Base-by-base conservation (phyloP, 2,888 invertebrate species). In the Zele albiditarsus region DNA sequence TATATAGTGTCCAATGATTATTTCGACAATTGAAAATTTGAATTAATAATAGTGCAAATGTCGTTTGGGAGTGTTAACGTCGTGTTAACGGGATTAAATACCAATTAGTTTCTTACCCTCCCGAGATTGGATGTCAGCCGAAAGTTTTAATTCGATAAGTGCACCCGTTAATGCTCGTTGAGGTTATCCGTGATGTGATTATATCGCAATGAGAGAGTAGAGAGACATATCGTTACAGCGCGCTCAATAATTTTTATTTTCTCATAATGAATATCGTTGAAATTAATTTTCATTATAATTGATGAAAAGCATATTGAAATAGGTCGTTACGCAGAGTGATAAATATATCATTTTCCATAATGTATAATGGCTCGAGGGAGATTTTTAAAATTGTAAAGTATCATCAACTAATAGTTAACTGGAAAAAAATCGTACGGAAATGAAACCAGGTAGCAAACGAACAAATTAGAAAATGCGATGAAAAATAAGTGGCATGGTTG, bases 101-200 rank as follows among this genome's bases (percentile, higher is more conserved):
- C 81, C 84, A 85, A 86, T 86, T 86, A 84, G 83, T 81, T 84
- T 83, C 82, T 83, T 81, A 81, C 80, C 82, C 79, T 80, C 79
- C 74, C 80, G 82, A 83, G 82, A 85, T 84, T 83, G 79, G 69
- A 79, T 79, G 80, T 79, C 77, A 73, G 82, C 81, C 82, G 77
- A 79, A 85, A 84, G 79, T 85, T 86, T 84, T 84, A 82, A 86
- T 83, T 82, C 80, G 82, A 86, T 85, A 82, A 86, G 83, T 82
- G 82, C 73, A 66, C 82, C 82, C 78, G 81, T 84, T 84, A 84
- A 81, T 80, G 78, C 77, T 80, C 69, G 75, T 73, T 76, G 53
- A 5, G 70, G 76, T 80, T 74, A 77, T 63, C 72, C 74, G 60
- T 73, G 77, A 78, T 78, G 62, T 75, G 71, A 75, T 74, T 67